Conservation (phyloP, 2,888 invertebrate species). For the Phrixothrix hirtus region DNA sequence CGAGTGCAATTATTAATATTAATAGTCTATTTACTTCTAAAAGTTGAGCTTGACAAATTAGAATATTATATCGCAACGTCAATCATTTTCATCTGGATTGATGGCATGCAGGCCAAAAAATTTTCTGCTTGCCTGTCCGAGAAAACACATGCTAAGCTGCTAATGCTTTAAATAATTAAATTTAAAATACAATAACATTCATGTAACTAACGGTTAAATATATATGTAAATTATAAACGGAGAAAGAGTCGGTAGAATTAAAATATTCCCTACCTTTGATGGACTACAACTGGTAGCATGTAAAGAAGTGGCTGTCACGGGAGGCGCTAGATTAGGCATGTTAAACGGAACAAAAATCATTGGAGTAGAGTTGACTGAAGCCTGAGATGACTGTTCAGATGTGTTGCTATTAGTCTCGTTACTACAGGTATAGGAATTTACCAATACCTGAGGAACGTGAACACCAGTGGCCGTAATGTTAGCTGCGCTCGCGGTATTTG, state of each 20-base stretch:
- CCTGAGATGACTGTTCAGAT: slow-evolving; percentile 34
- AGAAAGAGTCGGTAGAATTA: too few relatives aligned
- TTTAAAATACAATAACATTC: too few relatives aligned
- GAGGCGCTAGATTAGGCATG: slow-evolving; percentile 55
- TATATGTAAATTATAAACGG: too few relatives aligned
- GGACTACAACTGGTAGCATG: slow-evolving; percentile 54
- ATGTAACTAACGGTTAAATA: too few relatives aligned
- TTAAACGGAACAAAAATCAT: slow-evolving; percentile 60
- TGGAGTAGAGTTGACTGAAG: slow-evolving; percentile 46
- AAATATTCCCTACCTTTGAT: slow-evolving; percentile 56
- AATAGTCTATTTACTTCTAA: not conserved
- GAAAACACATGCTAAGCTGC: too few relatives aligned
- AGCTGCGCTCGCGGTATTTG: slow-evolving; percentile 27
- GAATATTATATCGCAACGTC: not conserved
- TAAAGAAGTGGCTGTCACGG: slow-evolving; percentile 50
- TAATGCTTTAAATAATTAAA: too few relatives aligned
- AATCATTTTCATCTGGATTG: slow-evolving; percentile 3
- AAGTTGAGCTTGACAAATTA: too few relatives aligned
- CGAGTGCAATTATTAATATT: too few relatives aligned
- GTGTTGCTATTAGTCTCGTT: slow-evolving; percentile 43
- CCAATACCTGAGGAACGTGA: slow-evolving; percentile 46
- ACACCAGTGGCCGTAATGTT: slow-evolving; percentile 44
- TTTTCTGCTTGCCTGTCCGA: slow-evolving; percentile 43
- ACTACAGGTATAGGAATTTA: slow-evolving; percentile 50
- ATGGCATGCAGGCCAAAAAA: slow-evolving; percentile 45